Percentiles rank a stretch among this genome's conserved stretches.
These are phyloP conservation scores for Heloderma charlesbogerti DNA, from an alignment of 2,113 vertebrate species.

Conservation along the genomic window DNA sequence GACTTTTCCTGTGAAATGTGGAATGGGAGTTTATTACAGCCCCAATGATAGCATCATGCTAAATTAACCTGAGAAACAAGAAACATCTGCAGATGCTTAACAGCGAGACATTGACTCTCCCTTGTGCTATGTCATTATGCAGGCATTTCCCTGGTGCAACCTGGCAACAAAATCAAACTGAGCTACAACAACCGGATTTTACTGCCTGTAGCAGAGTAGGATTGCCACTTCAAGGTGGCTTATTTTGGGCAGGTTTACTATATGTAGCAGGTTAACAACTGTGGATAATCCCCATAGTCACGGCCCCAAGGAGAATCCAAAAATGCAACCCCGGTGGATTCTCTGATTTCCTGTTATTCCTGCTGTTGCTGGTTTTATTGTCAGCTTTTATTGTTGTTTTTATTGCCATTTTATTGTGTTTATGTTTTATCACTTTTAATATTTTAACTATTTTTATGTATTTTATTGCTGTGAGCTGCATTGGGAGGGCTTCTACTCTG, in stretches of 20 bases:
- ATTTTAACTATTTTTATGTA: too few species aligned
- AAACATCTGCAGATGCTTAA: neutral
- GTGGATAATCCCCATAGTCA: neutral
- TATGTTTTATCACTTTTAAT: too few species aligned
- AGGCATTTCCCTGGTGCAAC: neutral
- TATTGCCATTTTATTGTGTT: neutral
- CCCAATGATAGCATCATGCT: neutral
- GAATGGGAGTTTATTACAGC: neutral
- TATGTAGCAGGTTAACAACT: neutral
- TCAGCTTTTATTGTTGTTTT: too few species aligned
- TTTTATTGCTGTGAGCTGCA: too few species aligned
- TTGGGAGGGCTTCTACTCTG: too few species aligned
- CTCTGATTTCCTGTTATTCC: too few species aligned
- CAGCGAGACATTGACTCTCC: neutral
- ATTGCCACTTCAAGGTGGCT: neutral
- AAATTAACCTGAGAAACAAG: constrained; percentile 13
- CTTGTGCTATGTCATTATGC: neutral
- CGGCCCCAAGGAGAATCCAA: neutral
- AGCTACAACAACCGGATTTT: neutral
- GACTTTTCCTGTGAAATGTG: neutral
- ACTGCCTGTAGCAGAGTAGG: neutral
- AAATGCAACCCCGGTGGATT: neutral
- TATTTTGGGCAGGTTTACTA: neutral
- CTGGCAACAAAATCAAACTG: neutral
- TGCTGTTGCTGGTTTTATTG: too few species aligned